Base-by-base conservation (phyloP, 2,113 vertebrate genomes). In the Pseudorasbora parva region DNA sequence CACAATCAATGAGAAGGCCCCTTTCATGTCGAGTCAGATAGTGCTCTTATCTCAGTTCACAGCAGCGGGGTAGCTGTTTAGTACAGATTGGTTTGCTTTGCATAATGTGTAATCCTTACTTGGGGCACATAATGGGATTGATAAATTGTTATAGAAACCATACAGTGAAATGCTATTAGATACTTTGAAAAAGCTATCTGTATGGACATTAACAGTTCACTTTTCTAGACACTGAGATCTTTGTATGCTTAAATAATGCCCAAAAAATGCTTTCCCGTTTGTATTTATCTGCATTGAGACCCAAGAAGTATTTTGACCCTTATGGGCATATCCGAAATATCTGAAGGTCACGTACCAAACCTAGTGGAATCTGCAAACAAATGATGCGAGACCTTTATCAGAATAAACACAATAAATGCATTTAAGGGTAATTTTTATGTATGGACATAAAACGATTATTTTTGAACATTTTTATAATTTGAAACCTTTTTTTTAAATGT, bases 1-100 rank as follows among this genome's bases (percentile, higher is more conserved):
- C 21, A 72, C 33, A 59, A 47, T 72, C 68, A 47, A 47, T 30
- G 64, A 69, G 73, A 73, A 49, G 59, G 17, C 54, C 27, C 45
- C 73, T 77, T 69, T 86, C 80, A 69, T 82, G 80, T 86, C 2
- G 27, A 59, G 51, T 37, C 59, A 83, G 76, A 83, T 86, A 75
- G 57, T 51, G 45, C 64, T 66, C 21, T 83, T 78, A 83, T 73
- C 75, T 79, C 54, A 66, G 15, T 27, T 78, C 51, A 45, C 47
- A 71, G 41, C 41, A 30, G 74, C 56, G 23, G 73, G 30, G 23
- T 78, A 25, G 25, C 85, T 74, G 81, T 78, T 74, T 23, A 73
- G 51, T 57, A 54, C 78, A 83, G 78, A 80, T 47, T 78, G 85
- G 11, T 60, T 86, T 78, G 27, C 83, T 30, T 5, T 56, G 57